Base-by-base conservation (phyloP, 2,797 vertebrate genomes). In the Pseudopleuronectes americanus region DNA sequence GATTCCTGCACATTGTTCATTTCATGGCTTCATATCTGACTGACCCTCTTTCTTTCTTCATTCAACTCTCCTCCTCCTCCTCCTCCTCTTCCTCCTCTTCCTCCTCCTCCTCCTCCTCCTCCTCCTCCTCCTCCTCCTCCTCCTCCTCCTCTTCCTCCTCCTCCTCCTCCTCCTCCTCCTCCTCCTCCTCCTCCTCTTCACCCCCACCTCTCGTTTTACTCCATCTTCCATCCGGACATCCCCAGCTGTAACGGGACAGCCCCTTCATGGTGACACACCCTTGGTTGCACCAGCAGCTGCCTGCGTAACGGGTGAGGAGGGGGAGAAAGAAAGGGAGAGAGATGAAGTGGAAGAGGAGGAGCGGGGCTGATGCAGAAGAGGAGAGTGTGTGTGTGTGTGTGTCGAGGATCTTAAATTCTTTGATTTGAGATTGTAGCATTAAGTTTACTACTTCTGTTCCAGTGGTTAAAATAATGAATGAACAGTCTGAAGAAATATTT, bases 201-300 rank as follows among this genome's bases (percentile, higher is more conserved):
- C 43, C 43, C 43, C 43, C 43, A 45, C 43, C 43, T 16, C 43
- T 19, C 43, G 2, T 8, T 64, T 21, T 45, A 60, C 76, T 81
- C 64, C 71, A 60, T 80, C 67, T 70, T 76, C 43, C 55, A 41
- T 65, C 60, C 31, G 45, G 74, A 68, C 1, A 48, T 23, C 51
- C 57, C 74, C 33, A 1, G 45, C 61, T 66, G 3, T 43, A 69
- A 28, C 16, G 28, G 79, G 83, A 76, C 61, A 58, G 57, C 62
- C 76, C 71, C 62, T 68, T 73, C 77, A 74, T 69, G 77, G 47
- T 81, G 88, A 90, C 90, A 89, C 91, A 90, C 90, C 90, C 91
- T 73, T 64, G 64, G 72, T 63, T 87, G 88, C 88, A 87, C 74
- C 55, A 77, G 62, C 79, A 61, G 67, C 72, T 72, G 63, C 67